Base-by-base conservation (phyloP, 2,888 invertebrate genomes). In the Drosophila meridiana region DNA sequence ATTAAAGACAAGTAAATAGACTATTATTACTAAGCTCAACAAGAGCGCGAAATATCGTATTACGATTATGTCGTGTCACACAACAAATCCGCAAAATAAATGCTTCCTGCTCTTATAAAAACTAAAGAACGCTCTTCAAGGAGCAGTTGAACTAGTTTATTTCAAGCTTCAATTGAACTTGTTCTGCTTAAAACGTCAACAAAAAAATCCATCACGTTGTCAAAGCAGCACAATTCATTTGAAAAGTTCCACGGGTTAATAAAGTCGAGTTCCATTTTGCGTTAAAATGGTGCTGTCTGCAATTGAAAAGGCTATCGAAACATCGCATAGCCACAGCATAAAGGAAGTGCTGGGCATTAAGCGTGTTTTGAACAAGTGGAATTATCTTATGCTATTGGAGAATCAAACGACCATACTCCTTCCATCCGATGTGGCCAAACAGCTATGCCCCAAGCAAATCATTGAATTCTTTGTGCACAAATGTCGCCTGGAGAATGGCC, bases 271-370 rank as follows among this genome's bases (percentile, higher is more conserved):
- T 34, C 1, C 3, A 13, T 36, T 7, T n/a, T 2, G 4, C 11
- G 2, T 2, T 2, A 26, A 30, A 32, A 61, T 61, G 53, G 26
- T 6, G 9, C 6, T 38, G 0, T 1, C 0, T n/a, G 1, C 8
- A 32, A 50, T 1, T 2, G 50, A 40, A 1, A 30, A 14, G 8
- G 1, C 7, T 8, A 0, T 3, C 2, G 36, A 0, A 2, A 0
- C n/a, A 11, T n/a, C 6, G 6, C 6, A 9, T 32, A 9, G 4
- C 5, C 3, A 8, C 0, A 3, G 0, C 2, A 20, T 52, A 2
- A 20, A 20, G n/a, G 43, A 56, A 5, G 56, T 62, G 11, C 3
- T 62, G 56, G 62, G 43, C 2, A 7, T 56, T 3, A 34, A 34
- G 11, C 26, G 20, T 0, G 13, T 0, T 0, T n/a, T 3, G 11